A percentile compares a stretch with the other conserved stretches of the same genome.
phyloP scores from a whole-genome alignment of 2,797 vertebrate species.

The Hafferia zeledoni region DNA sequence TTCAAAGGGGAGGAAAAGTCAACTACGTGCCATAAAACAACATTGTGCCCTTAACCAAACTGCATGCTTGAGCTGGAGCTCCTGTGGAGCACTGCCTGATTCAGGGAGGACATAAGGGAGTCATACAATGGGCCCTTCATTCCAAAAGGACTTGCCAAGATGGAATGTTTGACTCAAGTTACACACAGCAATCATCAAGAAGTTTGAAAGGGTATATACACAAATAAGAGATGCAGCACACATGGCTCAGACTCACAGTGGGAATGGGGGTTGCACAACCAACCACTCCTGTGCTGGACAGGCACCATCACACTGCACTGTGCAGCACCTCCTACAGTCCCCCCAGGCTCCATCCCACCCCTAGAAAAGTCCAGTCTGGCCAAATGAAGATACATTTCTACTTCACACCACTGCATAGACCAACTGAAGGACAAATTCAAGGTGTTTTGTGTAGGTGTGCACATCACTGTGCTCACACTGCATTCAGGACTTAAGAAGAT shows the following conservation, averaged over 20 bases:
- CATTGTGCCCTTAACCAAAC: not conserved
- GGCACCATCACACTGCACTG: fast-evolving
- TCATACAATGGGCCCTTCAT: not conserved
- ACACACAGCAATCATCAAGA: not conserved
- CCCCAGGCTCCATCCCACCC: not conserved
- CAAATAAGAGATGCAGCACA: not conserved
- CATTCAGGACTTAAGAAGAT: not conserved
- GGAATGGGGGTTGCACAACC: not conserved
- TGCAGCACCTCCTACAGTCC: not conserved
- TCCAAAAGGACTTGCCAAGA: not conserved
- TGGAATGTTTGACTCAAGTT: slow-evolving; percentile 4
- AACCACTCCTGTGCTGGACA: not conserved
- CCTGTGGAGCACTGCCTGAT: not conserved
- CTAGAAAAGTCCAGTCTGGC: not conserved
- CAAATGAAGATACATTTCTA: not conserved
- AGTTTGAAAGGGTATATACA: not conserved
- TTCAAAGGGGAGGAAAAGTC: not conserved
- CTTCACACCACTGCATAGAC: not conserved
- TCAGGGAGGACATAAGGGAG: not conserved
- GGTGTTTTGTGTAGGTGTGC: not conserved
- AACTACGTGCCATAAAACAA: not conserved
- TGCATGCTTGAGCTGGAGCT: not conserved
- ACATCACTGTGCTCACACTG: not conserved
- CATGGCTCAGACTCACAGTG: not conserved
- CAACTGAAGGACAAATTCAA: not conserved